Percentiles rank a stretch among this genome's conserved stretches.
Conservation (phyloP, 2,797 vertebrate genomes). For the Anguilla obscura region DNA sequence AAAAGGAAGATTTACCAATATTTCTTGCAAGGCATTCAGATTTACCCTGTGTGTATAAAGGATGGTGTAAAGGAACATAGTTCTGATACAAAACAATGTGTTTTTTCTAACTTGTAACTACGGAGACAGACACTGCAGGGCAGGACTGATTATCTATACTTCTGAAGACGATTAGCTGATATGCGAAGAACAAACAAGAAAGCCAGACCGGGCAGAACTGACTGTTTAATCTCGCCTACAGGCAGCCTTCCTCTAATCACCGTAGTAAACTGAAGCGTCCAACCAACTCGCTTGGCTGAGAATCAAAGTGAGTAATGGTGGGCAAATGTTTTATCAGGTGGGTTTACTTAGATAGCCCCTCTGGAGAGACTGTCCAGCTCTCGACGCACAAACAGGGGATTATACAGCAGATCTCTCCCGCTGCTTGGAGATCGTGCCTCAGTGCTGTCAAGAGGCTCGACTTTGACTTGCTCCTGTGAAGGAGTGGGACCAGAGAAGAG, state of each 20-base stretch:
- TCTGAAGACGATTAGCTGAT: constrained; percentile 45
- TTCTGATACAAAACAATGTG: neutral
- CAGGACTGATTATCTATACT: constrained; percentile 40
- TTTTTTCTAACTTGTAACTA: constrained; percentile 40
- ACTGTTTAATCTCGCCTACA: constrained; percentile 53
- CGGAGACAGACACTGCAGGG: constrained; percentile 32
- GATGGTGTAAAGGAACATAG: constrained; percentile 18
- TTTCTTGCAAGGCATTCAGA: neutral
- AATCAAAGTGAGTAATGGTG: constrained; percentile 61
- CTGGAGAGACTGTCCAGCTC: constrained; percentile 47
- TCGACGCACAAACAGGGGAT: constrained; percentile 49
- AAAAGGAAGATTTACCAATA: neutral
- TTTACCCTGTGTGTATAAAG: constrained; percentile 7
- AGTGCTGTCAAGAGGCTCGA: neutral
- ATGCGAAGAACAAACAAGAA: constrained; percentile 61
- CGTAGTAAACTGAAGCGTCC: constrained; percentile 65
- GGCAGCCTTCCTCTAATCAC: constrained; percentile 66
- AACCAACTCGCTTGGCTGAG: constrained; percentile 57
- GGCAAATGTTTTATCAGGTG: constrained; percentile 74
- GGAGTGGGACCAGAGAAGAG: neutral
- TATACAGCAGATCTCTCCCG: constrained; percentile 26
- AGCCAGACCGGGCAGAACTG: constrained; percentile 28
- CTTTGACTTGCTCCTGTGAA: constrained; percentile 25
- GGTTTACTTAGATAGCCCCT: constrained; percentile 65
- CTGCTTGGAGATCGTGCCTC: neutral